Conservation (phyloP, 2,113 vertebrate species). For the Pachycephala philippinensis region DNA sequence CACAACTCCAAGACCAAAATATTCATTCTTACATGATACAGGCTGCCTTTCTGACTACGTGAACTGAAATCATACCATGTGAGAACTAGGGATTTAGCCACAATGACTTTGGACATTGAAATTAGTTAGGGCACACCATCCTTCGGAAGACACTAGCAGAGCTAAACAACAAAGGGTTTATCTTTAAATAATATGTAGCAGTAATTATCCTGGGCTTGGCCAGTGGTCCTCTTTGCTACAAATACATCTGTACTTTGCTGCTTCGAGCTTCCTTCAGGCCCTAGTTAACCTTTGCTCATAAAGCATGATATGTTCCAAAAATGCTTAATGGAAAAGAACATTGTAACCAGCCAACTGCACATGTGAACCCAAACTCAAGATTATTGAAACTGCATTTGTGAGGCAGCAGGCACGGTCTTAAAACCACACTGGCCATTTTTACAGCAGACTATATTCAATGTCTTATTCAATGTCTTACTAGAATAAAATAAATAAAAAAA, state of each 20-base stretch:
- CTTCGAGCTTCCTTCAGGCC: constrained; percentile 31
- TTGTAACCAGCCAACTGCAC: neutral
- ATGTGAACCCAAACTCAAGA: neutral
- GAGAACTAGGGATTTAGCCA: neutral
- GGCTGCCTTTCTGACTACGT: neutral
- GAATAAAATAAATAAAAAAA: neutral
- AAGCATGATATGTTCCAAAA: neutral
- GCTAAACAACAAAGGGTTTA: neutral
- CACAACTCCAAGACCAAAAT: neutral
- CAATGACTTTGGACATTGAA: neutral
- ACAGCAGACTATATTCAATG: neutral
- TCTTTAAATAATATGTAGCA: neutral
- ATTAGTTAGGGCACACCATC: neutral
- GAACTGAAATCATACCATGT: neutral
- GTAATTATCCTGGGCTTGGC: neutral
- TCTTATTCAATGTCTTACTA: neutral
- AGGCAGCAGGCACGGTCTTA: neutral
- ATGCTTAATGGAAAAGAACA: neutral
- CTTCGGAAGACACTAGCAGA: neutral
- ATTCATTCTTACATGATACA: neutral
- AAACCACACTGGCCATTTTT: neutral
- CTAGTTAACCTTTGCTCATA: constrained; percentile 43
- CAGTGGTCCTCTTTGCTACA: neutral
- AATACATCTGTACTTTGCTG: neutral
- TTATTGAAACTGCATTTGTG: neutral